Conservation (phyloP, 1,140 invertebrate species). For the Cotesia vestalis region DNA sequence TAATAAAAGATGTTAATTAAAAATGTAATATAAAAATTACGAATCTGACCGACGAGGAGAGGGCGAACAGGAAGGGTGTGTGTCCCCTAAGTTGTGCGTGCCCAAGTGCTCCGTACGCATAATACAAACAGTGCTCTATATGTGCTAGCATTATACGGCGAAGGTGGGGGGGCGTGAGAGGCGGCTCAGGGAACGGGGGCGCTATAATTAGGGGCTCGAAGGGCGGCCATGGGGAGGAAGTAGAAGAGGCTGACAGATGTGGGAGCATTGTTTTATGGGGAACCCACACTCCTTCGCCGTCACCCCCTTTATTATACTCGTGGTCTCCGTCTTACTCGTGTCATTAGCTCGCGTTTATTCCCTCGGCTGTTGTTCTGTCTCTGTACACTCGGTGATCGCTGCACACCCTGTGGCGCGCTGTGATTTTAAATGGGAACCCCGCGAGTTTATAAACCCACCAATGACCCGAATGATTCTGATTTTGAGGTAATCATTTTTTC, state of each 20-base stretch:
- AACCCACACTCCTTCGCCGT: conserved; percentile 44
- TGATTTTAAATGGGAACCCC: conserved; percentile 61
- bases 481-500: no score
- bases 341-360: conserved; percentile 38
- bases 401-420: conserved; percentile 58
- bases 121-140: conserved; percentile 54
- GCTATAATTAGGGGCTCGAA: conserved; percentile 66
- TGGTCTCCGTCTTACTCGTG: conserved; percentile 44
- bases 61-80: not conserved
- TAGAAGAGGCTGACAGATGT: conserved; percentile 68
- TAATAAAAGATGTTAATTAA: no score
- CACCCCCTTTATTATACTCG: conserved; percentile 36
- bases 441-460: conserved; percentile 56
- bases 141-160: no score
- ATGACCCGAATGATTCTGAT: conserved; percentile 45
- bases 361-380: conserved; percentile 13
- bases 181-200: conserved; percentile 44
- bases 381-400: conserved; percentile 23
- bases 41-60: no score
- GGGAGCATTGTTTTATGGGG: conserved; percentile 68
- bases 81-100: conserved; percentile 57
- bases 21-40: no score
- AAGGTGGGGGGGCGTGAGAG: conserved; percentile 41
- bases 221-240: conserved; percentile 55
- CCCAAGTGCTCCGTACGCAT: conserved; percentile 65